Conservation (phyloP, 2,113 vertebrate species). For the Hydrolagus affinis region DNA sequence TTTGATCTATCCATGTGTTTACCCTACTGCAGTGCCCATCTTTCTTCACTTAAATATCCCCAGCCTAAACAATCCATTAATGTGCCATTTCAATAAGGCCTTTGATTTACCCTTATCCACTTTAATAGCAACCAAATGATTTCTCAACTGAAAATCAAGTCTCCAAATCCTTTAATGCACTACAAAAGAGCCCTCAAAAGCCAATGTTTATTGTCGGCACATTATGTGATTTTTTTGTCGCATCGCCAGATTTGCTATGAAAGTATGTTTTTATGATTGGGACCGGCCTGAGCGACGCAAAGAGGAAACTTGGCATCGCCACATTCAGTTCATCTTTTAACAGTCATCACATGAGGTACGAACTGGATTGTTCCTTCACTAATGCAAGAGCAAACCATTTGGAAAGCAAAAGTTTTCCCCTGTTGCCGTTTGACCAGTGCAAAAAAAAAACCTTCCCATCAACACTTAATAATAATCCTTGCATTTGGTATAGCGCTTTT, state of each 20-base stretch:
- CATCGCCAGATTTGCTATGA: neutral
- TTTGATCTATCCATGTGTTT: conserved; percentile 35
- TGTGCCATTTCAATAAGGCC: neutral
- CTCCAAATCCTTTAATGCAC: neutral
- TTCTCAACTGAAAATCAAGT: neutral
- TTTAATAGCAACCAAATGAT: neutral
- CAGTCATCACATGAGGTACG: neutral
- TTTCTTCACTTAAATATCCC: conserved; percentile 6
- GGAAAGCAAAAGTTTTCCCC: neutral
- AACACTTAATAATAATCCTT: no score
- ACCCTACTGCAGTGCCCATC: conserved; percentile 31
- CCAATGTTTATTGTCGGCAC: neutral
- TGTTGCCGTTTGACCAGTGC: neutral
- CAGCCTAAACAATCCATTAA: conserved; percentile 31
- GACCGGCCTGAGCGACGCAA: neutral
- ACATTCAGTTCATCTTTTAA: neutral
- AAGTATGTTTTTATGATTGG: neutral
- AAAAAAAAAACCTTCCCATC: no score
- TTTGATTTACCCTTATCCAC: conserved; percentile 12
- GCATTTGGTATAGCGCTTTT: no score
- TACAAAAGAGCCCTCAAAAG: neutral
- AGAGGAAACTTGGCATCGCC: neutral
- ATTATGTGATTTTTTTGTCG: neutral
- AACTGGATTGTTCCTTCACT: neutral
- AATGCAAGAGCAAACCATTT: neutral